phyloP scores from a whole-genome alignment of 35 echinoderm and acorn worm genomes.

The Heliocidaris erythrogramma region DNA sequence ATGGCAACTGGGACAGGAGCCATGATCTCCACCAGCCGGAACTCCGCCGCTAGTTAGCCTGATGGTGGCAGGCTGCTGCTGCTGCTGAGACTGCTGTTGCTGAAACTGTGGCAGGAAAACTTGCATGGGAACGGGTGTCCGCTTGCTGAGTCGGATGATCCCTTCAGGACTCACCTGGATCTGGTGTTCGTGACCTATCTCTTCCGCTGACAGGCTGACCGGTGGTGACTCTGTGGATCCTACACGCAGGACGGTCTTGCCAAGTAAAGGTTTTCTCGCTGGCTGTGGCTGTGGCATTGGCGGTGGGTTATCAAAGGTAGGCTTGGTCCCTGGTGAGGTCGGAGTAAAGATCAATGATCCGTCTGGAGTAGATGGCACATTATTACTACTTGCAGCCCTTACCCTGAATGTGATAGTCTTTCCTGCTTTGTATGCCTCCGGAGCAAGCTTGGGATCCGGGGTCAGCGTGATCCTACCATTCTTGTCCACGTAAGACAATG shows the following conservation, averaged over 20 bases:
- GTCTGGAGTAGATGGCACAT: conserved; percentile 48
- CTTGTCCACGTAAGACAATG: conserved; percentile 70
- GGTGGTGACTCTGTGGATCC: conserved; percentile 43
- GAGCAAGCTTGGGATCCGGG: conserved; percentile 71
- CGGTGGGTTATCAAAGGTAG: neutral
- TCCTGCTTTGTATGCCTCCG: conserved; percentile 66
- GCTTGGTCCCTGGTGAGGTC: conserved; percentile 17
- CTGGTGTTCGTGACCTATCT: conserved; percentile 47
- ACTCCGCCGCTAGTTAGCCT: conserved; percentile 48
- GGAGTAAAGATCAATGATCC: conserved; percentile 61
- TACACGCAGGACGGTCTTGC: conserved; percentile 56
- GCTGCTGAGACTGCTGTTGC: conserved; percentile 17
- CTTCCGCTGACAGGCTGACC: conserved; percentile 36
- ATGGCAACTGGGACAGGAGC: conserved; percentile 55
- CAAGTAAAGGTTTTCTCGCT: neutral
- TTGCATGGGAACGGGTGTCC: conserved; percentile 57
- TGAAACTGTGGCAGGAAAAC: conserved; percentile 37
- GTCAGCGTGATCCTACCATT: conserved; percentile 66
- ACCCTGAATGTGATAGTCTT: conserved; percentile 73
- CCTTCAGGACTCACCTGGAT: conserved; percentile 71
- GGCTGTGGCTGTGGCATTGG: conserved; percentile 20
- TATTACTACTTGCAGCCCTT: conserved; percentile 32
- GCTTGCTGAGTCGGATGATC: conserved; percentile 68
- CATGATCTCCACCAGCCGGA: neutral
- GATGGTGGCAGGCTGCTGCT: conserved; percentile 40